These are phyloP conservation scores for Pagrus major DNA, from an alignment of 2,113 vertebrate genomes.

Conservation along the genomic window DNA sequence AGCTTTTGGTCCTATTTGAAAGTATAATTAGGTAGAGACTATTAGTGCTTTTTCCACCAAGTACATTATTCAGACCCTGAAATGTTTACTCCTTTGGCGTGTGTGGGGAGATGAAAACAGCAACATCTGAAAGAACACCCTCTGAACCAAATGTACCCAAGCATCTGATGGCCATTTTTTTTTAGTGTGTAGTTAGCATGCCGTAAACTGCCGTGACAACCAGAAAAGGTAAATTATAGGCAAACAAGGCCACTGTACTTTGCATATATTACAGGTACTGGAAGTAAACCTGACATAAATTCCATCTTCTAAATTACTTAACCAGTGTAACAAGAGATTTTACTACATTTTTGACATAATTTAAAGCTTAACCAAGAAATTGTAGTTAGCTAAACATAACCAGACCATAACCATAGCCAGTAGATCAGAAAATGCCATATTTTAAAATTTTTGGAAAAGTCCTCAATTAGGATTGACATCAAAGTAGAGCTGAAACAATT, in stretches of 20 bases:
- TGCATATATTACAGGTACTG: background rate
- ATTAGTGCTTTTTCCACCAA: slow-evolving; percentile 10
- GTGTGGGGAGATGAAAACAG: slow-evolving; percentile 1
- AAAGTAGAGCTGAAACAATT: background rate
- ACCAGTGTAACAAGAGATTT: background rate
- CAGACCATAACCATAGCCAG: too few relatives aligned
- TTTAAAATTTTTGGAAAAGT: too few relatives aligned
- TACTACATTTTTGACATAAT: too few relatives aligned
- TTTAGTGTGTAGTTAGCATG: background rate
- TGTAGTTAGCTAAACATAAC: too few relatives aligned
- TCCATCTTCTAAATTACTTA: background rate
- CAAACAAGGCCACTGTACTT: background rate
- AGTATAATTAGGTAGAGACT: slow-evolving; percentile 44
- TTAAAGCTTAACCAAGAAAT: too few relatives aligned
- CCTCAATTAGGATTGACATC: too few relatives aligned
- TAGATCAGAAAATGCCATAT: too few relatives aligned
- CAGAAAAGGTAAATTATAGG: background rate
- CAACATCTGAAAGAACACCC: background rate
- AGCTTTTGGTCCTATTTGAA: slow-evolving; percentile 22
- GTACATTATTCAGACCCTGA: slow-evolving; percentile 28
- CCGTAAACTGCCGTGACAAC: background rate
- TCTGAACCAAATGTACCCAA: background rate
- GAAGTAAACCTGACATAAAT: background rate
- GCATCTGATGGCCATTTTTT: background rate
- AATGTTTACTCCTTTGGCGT: slow-evolving; percentile 18